Conservation (phyloP, 2,888 invertebrate species). For the Dolomedes plantarius region DNA sequence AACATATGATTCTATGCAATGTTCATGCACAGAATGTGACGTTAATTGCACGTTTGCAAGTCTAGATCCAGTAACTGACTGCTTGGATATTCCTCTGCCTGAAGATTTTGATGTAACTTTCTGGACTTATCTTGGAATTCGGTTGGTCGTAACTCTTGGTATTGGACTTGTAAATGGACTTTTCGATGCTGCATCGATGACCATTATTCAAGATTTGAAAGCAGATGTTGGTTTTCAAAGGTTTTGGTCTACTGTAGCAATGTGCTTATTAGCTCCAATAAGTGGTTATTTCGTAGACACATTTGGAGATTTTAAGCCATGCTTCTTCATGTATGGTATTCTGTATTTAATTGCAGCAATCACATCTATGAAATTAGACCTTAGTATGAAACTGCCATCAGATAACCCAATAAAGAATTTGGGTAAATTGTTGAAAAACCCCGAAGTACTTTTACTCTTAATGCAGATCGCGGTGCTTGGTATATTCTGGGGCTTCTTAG, state of each 20-base stretch:
- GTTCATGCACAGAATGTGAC: constrained; percentile 19
- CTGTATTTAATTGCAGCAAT: constrained; percentile 83
- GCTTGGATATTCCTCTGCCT: not conserved
- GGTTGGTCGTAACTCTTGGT: constrained; percentile 46
- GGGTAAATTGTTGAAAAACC: constrained; percentile 16
- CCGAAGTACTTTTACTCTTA: constrained; percentile 36
- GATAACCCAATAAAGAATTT: constrained; percentile 40
- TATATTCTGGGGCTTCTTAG: constrained; percentile 88
- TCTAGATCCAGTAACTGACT: not conserved
- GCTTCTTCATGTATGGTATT: constrained; percentile 84
- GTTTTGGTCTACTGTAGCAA: constrained; percentile 42
- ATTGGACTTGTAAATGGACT: constrained; percentile 56
- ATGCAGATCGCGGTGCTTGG: constrained; percentile 77
- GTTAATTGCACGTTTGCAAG: constrained; percentile 5
- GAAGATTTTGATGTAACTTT: constrained; percentile 35
- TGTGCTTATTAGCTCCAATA: constrained; percentile 54
- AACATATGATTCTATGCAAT: constrained; percentile 2
- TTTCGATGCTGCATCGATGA: constrained; percentile 58
- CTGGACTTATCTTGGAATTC: constrained; percentile 34
- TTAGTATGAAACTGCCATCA: constrained; percentile 84
- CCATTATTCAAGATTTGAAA: constrained; percentile 32
- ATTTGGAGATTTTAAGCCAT: constrained; percentile 25
- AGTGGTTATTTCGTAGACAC: constrained; percentile 42
- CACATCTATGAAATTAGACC: constrained; percentile 85
- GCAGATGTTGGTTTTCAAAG: constrained; percentile 60